Evolutionary conservation across 2,888 invertebrate species (phyloP).

Genomic region (Heliconius aoede): DNA sequence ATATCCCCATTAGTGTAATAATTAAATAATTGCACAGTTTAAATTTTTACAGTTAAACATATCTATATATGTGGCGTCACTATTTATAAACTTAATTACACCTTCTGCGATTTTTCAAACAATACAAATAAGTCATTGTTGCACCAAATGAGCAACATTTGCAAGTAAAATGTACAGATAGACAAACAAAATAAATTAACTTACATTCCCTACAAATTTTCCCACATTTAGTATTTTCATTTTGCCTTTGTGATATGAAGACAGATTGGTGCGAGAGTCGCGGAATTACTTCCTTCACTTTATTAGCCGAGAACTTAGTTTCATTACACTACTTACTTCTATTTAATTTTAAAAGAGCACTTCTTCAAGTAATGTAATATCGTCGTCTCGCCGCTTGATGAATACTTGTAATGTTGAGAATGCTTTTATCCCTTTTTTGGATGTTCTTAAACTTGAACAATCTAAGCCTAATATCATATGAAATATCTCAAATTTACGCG

Average conservation of each 20-base stretch:
- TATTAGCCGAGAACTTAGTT: constrained; percentile 21
- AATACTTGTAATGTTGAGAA: background rate
- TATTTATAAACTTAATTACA: no score
- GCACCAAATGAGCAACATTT: background rate
- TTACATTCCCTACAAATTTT: background rate
- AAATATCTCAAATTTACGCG: no score
- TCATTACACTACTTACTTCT: constrained; percentile 14
- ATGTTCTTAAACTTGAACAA: background rate
- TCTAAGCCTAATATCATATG: no score
- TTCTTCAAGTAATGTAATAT: constrained; percentile 7
- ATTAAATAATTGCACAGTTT: no score
- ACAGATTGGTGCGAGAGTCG: constrained; percentile 12
- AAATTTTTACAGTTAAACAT: no score
- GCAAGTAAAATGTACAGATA: background rate
- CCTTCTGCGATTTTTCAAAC: no score
- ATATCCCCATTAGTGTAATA: no score
- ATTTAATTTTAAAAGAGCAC: constrained; percentile 23
- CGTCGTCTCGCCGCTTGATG: background rate
- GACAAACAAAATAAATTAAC: background rate
- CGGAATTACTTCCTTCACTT: constrained; percentile 18
- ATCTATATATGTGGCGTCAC: no score
- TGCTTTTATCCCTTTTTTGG: background rate
- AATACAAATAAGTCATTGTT: no score
- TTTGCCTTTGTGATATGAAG: constrained; percentile 20
- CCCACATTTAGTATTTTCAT: constrained; percentile 5